phyloP scores from a whole-genome alignment of 2,113 vertebrate genomes.

The Mixornis gularis region DNA sequence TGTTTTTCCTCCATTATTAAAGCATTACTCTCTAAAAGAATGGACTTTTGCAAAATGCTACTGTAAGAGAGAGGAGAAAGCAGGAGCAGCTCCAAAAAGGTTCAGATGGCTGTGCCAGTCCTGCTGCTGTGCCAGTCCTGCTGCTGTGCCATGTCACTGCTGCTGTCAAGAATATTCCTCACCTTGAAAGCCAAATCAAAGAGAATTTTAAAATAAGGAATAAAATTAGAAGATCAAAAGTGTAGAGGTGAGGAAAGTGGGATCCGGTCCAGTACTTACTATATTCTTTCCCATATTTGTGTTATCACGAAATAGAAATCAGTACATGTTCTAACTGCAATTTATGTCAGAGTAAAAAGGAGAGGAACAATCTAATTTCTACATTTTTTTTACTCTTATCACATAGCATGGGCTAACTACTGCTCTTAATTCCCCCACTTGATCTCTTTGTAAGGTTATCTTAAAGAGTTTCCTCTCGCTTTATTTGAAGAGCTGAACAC shows the following conservation, averaged over 20 bases:
- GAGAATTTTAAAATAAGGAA: constrained; percentile 15
- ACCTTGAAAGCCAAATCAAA: constrained; percentile 28
- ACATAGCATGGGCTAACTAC: neutral
- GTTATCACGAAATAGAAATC: neutral
- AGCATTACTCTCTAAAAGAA: neutral
- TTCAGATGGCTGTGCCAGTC: neutral
- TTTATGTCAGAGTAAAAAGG: neutral
- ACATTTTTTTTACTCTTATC: neutral
- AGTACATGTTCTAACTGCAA: neutral
- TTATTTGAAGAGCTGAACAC: neutral
- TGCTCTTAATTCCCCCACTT: accelerated
- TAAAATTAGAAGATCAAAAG: neutral
- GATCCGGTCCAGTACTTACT: neutral
- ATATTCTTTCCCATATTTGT: neutral
- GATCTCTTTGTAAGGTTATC: neutral
- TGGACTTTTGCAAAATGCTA: neutral
- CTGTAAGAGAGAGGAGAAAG: neutral
- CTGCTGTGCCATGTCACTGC: neutral
- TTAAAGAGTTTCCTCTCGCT: neutral
- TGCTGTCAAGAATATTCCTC: neutral
- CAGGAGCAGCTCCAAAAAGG: neutral
- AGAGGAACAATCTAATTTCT: neutral
- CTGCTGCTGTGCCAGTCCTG: neutral
- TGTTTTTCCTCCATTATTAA: neutral
- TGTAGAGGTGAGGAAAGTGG: neutral